Evolutionary conservation across 2,113 vertebrate species (phyloP).

Genomic region (Phyllostomus hastatus): DNA sequence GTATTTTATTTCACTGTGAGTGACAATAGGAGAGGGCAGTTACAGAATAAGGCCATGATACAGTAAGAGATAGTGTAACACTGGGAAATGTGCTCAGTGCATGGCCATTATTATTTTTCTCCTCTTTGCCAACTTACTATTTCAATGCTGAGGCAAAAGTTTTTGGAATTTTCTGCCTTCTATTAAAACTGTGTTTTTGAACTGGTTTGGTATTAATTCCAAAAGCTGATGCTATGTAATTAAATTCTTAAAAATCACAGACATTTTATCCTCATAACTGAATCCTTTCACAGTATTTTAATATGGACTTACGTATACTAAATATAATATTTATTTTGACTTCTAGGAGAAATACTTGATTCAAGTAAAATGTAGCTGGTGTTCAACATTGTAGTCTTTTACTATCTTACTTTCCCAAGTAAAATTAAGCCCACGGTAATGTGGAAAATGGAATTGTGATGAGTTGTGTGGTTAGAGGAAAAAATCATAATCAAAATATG

Average conservation of each 20-base stretch:
- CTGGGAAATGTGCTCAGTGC: background rate
- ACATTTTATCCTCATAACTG: background rate
- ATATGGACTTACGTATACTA: background rate
- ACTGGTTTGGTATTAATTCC: background rate
- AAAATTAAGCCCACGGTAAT: background rate
- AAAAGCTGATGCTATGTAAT: background rate
- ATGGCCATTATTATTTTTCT: background rate
- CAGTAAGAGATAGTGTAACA: rapidly evolving
- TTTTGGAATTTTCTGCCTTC: background rate
- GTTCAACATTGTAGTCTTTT: background rate
- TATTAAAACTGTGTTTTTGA: background rate
- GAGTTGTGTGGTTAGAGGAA: background rate
- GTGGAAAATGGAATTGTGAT: background rate
- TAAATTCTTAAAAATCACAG: background rate
- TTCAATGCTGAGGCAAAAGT: background rate
- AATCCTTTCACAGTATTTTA: background rate
- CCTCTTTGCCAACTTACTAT: too few species aligned
- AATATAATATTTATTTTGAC: background rate
- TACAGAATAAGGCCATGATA: background rate
- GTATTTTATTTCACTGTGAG: background rate
- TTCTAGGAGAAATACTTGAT: background rate
- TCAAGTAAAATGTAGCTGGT: background rate
- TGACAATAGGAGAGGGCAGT: background rate
- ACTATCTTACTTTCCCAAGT: background rate
- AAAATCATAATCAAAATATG: background rate